These are phyloP conservation scores for Otolemur crassicaudatus DNA, from an alignment of 2,797 vertebrate species.

Conservation along the genomic window DNA sequence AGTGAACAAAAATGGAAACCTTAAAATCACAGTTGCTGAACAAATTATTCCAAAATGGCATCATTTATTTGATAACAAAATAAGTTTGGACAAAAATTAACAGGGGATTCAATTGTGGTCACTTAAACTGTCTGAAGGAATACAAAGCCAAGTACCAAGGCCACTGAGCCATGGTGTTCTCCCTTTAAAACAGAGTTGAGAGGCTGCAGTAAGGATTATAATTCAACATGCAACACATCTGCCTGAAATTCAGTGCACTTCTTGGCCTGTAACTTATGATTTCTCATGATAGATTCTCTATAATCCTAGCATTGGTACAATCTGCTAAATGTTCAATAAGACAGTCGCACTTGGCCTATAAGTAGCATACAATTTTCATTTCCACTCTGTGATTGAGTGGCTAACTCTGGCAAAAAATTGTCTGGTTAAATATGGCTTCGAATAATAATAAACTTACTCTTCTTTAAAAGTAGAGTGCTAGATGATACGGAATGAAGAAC, in stretches of 20 bases:
- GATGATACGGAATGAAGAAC: conserved; percentile 1
- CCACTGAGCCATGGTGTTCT: not conserved
- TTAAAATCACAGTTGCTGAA: conserved; percentile 83
- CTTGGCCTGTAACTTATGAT: not conserved
- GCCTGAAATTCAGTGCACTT: conserved; percentile 32
- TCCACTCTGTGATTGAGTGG: not conserved
- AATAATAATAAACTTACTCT: not conserved
- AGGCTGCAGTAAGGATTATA: conserved; percentile 11
- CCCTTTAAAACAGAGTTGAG: not conserved
- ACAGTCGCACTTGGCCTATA: fast-evolving
- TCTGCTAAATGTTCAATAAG: conserved; percentile 42
- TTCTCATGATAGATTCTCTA: not conserved
- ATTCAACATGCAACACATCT: not conserved
- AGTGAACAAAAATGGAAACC: conserved; percentile 83
- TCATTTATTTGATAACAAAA: conserved; percentile 75
- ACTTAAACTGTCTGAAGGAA: conserved; percentile 24
- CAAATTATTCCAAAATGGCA: conserved; percentile 81
- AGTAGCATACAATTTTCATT: not conserved
- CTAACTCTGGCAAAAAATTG: conserved; percentile 30
- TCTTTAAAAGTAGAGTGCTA: not conserved
- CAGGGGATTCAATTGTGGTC: conserved; percentile 56
- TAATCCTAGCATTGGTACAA: conserved; percentile 20
- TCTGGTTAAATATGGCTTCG: conserved; percentile 30
- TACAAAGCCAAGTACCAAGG: not conserved
- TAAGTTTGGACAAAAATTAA: conserved; percentile 77